Evolutionary conservation across 2,888 invertebrate genomes (phyloP).

Genomic region (Thelaira solivaga): DNA sequence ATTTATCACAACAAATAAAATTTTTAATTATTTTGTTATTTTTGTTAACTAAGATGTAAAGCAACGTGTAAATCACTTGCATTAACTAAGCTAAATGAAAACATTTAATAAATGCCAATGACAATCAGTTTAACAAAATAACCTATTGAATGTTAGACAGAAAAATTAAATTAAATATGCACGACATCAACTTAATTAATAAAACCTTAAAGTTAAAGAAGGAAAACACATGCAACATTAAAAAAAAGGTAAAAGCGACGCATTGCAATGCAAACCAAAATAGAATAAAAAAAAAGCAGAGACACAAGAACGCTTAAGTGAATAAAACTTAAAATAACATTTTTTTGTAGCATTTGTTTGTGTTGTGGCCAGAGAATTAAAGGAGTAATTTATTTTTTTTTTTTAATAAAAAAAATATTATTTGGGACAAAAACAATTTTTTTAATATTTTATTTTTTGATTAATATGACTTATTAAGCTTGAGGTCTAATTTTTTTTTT

Average conservation of each 20-base stretch:
- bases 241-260: constrained; percentile 5
- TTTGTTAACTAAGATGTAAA: constrained; percentile 30
- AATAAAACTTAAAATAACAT: too few relatives aligned
- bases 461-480: too few relatives aligned
- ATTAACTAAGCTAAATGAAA: not conserved
- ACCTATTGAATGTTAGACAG: constrained; percentile 2
- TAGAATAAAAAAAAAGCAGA: constrained; percentile 2
- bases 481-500: too few relatives aligned
- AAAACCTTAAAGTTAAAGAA: constrained; percentile 10
- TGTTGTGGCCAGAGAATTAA: not conserved
- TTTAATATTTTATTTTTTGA: too few relatives aligned
- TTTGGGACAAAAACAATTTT: too few relatives aligned
- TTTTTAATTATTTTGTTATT: not conserved
- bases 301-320: not conserved
- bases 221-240: constrained; percentile 14
- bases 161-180: constrained; percentile 44
- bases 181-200: constrained; percentile 47
- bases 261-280: constrained; percentile 38
- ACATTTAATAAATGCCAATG: not conserved
- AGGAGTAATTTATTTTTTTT: not conserved
- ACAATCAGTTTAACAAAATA: not conserved
- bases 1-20: not conserved
- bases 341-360: not conserved
- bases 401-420: too few relatives aligned
- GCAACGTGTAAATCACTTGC: constrained; percentile 2